These are phyloP conservation scores for Malaclemys terrapin DNA, from an alignment of 2,113 vertebrate species.

Conservation along the genomic window DNA sequence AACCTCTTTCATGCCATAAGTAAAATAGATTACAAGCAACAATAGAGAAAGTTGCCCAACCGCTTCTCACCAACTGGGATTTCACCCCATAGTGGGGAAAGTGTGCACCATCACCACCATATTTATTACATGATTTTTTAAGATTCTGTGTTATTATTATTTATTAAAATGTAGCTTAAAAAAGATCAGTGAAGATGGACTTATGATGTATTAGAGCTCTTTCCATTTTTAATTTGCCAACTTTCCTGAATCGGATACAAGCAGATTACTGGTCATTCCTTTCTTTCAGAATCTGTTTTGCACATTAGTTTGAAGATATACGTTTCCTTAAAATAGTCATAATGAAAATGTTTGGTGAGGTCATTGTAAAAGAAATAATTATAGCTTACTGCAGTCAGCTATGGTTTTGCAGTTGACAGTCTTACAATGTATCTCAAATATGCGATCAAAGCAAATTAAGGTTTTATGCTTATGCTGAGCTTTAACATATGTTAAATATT, in stretches of 20 bases:
- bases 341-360: background rate
- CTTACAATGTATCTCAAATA: background rate
- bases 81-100: background rate
- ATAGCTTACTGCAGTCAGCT: background rate
- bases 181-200: background rate
- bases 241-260: background rate
- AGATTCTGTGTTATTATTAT: background rate
- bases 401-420: background rate
- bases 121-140: background rate
- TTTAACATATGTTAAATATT: background rate
- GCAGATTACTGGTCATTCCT: background rate
- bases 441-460: background rate
- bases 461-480: background rate
- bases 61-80: background rate
- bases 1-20: background rate
- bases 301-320: background rate
- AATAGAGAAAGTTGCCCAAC: background rate
- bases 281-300: background rate
- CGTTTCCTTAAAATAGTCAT: background rate
- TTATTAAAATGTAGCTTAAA: background rate
- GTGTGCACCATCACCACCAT: background rate
- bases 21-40: background rate
- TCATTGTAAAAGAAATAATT: slow-evolving; percentile 5
- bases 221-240: background rate
- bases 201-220: background rate